Base-by-base conservation (phyloP, 1,140 invertebrate species). In the Apis laboriosa region DNA sequence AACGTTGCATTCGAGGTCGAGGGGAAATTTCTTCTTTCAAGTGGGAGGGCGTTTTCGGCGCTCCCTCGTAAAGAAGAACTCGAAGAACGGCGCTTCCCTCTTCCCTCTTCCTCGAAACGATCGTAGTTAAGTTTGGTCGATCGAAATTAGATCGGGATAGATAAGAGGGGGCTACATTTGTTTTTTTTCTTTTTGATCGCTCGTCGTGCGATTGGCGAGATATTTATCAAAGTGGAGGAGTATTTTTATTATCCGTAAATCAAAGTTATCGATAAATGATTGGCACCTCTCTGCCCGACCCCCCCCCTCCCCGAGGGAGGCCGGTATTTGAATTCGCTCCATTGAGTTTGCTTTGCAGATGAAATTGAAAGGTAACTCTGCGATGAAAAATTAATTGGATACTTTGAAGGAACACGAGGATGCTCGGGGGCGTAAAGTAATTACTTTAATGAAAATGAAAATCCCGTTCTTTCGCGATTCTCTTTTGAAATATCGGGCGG, bases 361-460 rank as follows among this genome's bases (percentile, higher is more conserved):
- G 24, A 58, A 58, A 28, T 58, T 49, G 19, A 24, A n/a, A 49
- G 21, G 8, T 12, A 51, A 7, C 43, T 34, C 34, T 19, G 28
- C 15, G 51, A 61, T 51, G 17, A 55, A 55, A 66, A 77, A 55
- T 77, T 66, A 66, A 77, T 77, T 34, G 19, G 21, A 12, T 12
- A 24, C 28, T 75, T 61, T 12, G 15, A 49, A 75, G 17, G 21
- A 53, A 5, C 2, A 8, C 15, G 24, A 28, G 15, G 28, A 11
- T 75, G 34, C n/a, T 34, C 4, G 28, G 2, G 2, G 2, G 19
- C 19, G 51, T 9, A 12, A 34, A 49, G 24, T 34, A 53, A 55
- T 66, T n/a, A 66, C 49, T n/a, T 77, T 66, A 34, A 66, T 51
- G n/a, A 76, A 53, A 51, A 64, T 34, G 43, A 13, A 51, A 64